A percentile compares a stretch with the other conserved stretches of the same genome.
phyloP scores from a whole-genome alignment of 2,113 vertebrate species.

The Brachyhypopomus occidentalis region DNA sequence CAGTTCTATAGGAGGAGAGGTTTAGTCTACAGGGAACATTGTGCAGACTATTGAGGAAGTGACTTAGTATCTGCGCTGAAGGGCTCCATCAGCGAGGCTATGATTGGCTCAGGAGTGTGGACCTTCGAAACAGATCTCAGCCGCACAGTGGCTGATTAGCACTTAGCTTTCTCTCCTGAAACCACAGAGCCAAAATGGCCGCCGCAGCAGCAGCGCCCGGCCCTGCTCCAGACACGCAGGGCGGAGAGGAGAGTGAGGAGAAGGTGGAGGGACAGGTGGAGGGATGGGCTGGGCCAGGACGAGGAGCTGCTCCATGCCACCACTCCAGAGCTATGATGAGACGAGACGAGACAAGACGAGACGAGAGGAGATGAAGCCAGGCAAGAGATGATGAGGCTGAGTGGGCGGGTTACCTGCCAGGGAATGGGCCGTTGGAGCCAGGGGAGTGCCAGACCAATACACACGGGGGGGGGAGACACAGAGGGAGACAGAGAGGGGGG shows the following conservation, averaged over 20 bases:
- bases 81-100: too few relatives aligned
- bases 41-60: too few relatives aligned
- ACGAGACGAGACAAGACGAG: constrained; percentile 45
- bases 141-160: constrained; percentile 20
- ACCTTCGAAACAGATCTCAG: too few relatives aligned
- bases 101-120: too few relatives aligned
- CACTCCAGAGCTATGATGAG: constrained; percentile 53
- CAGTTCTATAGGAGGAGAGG: background rate
- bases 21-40: too few relatives aligned
- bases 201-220: constrained; percentile 68
- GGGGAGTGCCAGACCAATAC: constrained; percentile 64
- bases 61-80: too few relatives aligned
- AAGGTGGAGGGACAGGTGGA: background rate
- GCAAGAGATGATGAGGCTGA: constrained; percentile 64
- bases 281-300: constrained; percentile 5
- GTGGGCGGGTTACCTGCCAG: constrained; percentile 61
- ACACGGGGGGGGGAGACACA: constrained; percentile 26
- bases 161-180: constrained; percentile 8
- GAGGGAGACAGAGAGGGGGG: too few relatives aligned
- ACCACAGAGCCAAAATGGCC: constrained; percentile 63
- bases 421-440: constrained; percentile 60
- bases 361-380: constrained; percentile 58
- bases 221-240: constrained; percentile 32
- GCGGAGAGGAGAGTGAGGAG: background rate
- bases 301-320: constrained; percentile 17